Percentiles rank a stretch among this genome's conserved stretches.
Evolutionary conservation across 2,797 vertebrate genomes (phyloP).

Genomic region (Dendrocincla fuliginosa): DNA sequence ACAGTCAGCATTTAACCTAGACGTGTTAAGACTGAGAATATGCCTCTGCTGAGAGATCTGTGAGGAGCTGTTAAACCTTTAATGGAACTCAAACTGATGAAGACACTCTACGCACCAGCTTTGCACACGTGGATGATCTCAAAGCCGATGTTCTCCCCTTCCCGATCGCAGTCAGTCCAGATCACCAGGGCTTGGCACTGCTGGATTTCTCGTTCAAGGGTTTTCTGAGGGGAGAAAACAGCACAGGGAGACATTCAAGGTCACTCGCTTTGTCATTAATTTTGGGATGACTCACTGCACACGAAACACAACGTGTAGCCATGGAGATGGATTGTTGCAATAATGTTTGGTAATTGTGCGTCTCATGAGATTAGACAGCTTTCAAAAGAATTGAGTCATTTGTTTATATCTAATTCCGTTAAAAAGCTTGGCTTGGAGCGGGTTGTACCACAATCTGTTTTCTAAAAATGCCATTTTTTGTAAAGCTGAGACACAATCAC

Average conservation of each 20-base stretch:
- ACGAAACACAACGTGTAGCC: neutral
- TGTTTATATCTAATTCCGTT: neutral
- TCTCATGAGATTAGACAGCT: neutral
- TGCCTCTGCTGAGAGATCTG: neutral
- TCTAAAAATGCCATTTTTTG: neutral
- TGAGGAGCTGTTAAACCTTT: neutral
- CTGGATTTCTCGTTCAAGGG: conserved; percentile 87
- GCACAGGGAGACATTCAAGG: neutral
- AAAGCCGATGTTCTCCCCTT: conserved; percentile 98
- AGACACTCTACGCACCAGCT: conserved; percentile 81
- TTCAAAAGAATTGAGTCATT: conserved; percentile 20
- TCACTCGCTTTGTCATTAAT: neutral
- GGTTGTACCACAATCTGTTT: neutral
- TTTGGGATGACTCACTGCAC: conserved; percentile 13
- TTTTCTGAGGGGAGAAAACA: conserved; percentile 77
- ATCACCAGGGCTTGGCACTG: conserved; percentile 93
- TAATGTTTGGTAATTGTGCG: neutral
- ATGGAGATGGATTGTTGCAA: conserved; percentile 28
- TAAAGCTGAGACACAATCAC: neutral
- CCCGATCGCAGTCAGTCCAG: conserved; percentile 98
- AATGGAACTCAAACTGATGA: neutral
- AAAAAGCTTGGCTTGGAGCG: neutral
- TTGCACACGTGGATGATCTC: conserved; percentile 95
- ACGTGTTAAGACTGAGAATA: neutral
- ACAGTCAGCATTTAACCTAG: neutral